Evolutionary conservation across 2,888 invertebrate species (phyloP).

Genomic region (Plagodis dolabraria): DNA sequence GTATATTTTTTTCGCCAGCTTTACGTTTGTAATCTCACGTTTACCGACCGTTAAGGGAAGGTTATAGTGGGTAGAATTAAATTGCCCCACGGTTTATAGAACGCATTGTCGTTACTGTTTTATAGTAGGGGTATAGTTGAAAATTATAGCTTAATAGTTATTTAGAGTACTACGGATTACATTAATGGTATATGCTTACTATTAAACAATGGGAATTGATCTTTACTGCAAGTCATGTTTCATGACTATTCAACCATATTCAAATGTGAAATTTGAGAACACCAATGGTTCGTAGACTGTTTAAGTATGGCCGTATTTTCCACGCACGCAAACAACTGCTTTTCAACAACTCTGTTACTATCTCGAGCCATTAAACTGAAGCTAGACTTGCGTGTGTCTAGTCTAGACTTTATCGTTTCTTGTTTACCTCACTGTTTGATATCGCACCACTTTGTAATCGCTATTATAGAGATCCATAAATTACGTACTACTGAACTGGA

Average conservation of each 20-base stretch:
- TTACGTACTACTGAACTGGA: too few species aligned
- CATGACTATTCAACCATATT: too few species aligned
- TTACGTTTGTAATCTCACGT: constrained; percentile 74
- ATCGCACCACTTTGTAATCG: constrained; percentile 14
- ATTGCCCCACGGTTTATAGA: constrained; percentile 53
- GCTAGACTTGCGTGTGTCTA: constrained; percentile 37
- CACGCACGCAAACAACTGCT: not conserved
- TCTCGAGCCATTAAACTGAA: constrained; percentile 10
- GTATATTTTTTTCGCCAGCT: constrained; percentile 61
- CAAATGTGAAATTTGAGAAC: too few species aligned
- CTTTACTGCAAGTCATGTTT: too few species aligned
- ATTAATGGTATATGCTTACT: too few species aligned
- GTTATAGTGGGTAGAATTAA: constrained; percentile 61
- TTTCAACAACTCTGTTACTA: constrained; percentile 21
- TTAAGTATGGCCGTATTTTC: too few species aligned
- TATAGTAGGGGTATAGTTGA: constrained; percentile 11
- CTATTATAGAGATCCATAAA: not conserved
- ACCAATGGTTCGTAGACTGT: too few species aligned
- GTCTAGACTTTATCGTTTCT: constrained; percentile 33
- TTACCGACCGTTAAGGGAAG: constrained; percentile 65
- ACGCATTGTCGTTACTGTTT: constrained; percentile 41
- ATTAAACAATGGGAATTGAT: too few species aligned
- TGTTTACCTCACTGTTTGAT: constrained; percentile 32
- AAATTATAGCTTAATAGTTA: constrained; percentile 2
- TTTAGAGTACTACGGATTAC: not conserved